Evolutionary conservation across 1,140 invertebrate species (phyloP).

Genomic region (Vollenhovia emeryi): DNA sequence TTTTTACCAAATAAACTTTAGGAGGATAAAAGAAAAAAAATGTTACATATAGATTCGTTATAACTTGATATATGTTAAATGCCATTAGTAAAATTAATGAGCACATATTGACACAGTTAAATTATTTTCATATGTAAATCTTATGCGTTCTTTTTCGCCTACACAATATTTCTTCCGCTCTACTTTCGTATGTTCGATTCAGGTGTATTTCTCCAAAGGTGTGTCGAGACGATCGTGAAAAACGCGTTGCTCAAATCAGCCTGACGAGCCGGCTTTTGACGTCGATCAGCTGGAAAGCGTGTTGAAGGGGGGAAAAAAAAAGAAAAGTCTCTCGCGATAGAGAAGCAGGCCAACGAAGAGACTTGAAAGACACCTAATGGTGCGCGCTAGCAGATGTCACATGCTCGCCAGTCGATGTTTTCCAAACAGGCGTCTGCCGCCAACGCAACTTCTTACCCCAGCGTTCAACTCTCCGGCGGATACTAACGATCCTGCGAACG

Average conservation of each 20-base stretch:
- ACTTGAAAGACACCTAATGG: conserved; percentile 70
- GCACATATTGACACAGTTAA: not conserved
- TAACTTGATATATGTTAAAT: not conserved
- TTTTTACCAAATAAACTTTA: not conserved
- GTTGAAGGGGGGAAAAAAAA: not conserved
- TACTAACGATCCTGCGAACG: conserved; percentile 83
- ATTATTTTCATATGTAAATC: not conserved
- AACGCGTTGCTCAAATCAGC: conserved; percentile 12
- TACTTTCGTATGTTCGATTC: not conserved
- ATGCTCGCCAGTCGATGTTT: conserved; percentile 80
- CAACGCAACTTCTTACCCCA: conserved; percentile 83
- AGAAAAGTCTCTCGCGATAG: conserved; percentile 19
- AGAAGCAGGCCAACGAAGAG: conserved; percentile 45
- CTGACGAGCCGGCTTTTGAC: conserved; percentile 25
- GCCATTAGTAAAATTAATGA: not conserved
- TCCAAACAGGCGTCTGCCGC: conserved; percentile 80
- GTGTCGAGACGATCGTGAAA: conserved; percentile 18
- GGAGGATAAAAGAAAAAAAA: not conserved
- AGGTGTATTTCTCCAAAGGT: not conserved
- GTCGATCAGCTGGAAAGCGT: conserved; percentile 41
- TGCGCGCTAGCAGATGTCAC: conserved; percentile 79
- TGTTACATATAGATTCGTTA: not conserved
- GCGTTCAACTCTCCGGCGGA: conserved; percentile 82
- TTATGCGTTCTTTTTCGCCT: not conserved
- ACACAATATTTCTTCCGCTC: not conserved